Evolutionary conservation across 2,888 invertebrate genomes (phyloP).

Genomic region (Lasioglossum calceatum): DNA sequence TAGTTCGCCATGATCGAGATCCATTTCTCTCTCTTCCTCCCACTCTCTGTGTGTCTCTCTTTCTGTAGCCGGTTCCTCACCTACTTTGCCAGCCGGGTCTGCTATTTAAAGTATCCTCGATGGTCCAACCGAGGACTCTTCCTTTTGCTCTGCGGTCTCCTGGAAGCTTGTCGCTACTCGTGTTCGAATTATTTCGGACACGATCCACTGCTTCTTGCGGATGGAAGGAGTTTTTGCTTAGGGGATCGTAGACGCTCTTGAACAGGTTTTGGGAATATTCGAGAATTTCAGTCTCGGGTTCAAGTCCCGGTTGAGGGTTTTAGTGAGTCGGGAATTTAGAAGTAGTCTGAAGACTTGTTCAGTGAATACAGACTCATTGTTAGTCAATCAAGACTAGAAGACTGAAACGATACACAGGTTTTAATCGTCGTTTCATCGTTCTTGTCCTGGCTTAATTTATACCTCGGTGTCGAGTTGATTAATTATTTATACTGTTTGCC

Average conservation of each 20-base stretch:
- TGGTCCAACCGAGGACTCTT: slow-evolving; percentile 31
- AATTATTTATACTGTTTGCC: no score
- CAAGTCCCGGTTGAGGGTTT: not conserved
- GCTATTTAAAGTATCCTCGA: slow-evolving; percentile 35
- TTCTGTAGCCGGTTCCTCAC: slow-evolving; percentile 36
- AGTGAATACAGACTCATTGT: not conserved
- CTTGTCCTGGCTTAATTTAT: not conserved
- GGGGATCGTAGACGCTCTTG: not conserved
- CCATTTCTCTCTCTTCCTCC: not conserved
- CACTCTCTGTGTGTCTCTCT: slow-evolving; percentile 42
- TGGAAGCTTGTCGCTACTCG: slow-evolving; percentile 1
- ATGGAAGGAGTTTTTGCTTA: not conserved
- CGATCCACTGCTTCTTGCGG: not conserved
- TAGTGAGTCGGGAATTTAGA: not conserved
- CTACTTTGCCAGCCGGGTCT: slow-evolving; percentile 43
- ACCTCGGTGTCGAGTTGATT: not conserved
- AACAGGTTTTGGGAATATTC: not conserved
- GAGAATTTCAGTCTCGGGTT: not conserved
- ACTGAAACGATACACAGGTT: not conserved
- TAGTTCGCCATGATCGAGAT: slow-evolving; percentile 66
- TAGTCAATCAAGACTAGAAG: not conserved
- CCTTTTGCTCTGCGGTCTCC: not conserved
- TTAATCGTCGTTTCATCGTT: not conserved
- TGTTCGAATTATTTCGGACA: not conserved
- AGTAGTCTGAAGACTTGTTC: not conserved